Percentiles rank a stretch among this genome's conserved stretches.
phyloP scores from a whole-genome alignment of 2,888 invertebrate genomes.

The Thyatira batis region DNA sequence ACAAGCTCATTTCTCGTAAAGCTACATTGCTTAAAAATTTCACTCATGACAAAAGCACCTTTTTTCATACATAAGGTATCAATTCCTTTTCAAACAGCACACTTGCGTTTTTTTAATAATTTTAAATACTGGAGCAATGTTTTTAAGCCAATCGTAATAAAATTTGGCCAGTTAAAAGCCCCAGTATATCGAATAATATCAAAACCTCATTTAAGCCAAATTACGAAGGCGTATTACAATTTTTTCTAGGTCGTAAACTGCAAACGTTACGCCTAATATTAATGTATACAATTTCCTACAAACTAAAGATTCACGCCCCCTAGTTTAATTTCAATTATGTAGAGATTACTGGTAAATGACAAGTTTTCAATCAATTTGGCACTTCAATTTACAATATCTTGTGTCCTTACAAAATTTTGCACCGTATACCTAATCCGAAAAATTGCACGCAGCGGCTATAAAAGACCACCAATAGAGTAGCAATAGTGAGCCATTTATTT shows the following conservation, averaged over 20 bases:
- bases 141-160: neutral
- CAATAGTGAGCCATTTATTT: too few relatives aligned
- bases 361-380: neutral
- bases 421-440: neutral
- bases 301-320: neutral
- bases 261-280: neutral
- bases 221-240: neutral
- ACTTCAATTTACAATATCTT: neutral
- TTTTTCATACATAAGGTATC: neutral
- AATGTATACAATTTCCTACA: neutral
- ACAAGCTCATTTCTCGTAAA: neutral
- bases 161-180: neutral
- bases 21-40: conserved; percentile 1
- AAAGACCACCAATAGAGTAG: too few relatives aligned
- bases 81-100: conserved; percentile 5
- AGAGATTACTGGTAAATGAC: neutral
- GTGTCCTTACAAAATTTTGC: neutral
- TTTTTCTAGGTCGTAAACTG: neutral
- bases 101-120: neutral
- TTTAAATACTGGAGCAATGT: neutral
- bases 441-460: neutral
- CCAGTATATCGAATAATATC: neutral
- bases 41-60: conserved; percentile 8
- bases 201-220: neutral
- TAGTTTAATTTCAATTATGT: neutral